Percentiles rank a stretch among this genome's conserved stretches.
These are phyloP conservation scores for Apamea sordens DNA, from an alignment of 2,888 invertebrate species.

Conservation along the genomic window DNA sequence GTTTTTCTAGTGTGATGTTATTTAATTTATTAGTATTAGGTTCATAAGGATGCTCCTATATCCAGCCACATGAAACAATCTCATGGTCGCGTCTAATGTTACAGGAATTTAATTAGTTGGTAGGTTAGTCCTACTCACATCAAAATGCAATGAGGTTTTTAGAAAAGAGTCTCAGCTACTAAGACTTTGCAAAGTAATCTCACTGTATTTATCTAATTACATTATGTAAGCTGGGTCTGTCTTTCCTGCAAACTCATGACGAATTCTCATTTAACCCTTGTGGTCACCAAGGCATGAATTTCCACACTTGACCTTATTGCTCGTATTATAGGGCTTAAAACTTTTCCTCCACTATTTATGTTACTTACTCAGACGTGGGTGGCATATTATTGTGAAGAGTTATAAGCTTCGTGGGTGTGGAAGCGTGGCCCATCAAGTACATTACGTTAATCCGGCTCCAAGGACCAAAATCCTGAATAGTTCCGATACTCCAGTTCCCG, in stretches of 20 bases:
- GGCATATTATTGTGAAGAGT: constrained; percentile 55
- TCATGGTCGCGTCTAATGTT: neutral
- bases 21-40: neutral
- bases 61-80: neutral
- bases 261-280: constrained; percentile 31
- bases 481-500: constrained; percentile 41
- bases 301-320: constrained; percentile 48
- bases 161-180: neutral
- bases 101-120: constrained; percentile 11
- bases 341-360: constrained; percentile 50
- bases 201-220: constrained; percentile 1
- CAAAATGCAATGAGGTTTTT: neutral
- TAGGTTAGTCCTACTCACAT: neutral
- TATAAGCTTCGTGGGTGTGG: constrained; percentile 41
- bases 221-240: neutral
- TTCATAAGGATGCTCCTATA: neutral
- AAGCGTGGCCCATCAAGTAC: constrained; percentile 62
- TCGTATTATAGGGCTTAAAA: constrained; percentile 36
- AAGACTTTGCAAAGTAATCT: neutral
- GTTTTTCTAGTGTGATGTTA: neutral
- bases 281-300: constrained; percentile 21
- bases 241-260: constrained; percentile 7
- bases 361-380: constrained; percentile 53
- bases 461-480: constrained; percentile 67
- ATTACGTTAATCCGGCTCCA: constrained; percentile 67